Conservation (phyloP, 53 echinoderm and acorn worm species). For the Crossaster papposus region DNA sequence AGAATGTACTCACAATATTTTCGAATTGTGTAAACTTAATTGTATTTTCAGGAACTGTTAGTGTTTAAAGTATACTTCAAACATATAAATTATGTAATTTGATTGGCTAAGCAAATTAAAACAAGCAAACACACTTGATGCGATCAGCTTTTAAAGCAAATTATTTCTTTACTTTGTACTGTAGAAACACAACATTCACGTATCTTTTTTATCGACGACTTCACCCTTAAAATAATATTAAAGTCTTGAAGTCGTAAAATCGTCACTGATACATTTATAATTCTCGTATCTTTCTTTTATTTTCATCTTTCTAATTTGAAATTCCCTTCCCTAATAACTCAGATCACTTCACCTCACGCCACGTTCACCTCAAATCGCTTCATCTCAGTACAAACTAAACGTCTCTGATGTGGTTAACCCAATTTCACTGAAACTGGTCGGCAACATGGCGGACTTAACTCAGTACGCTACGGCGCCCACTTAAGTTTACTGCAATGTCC, state of each 20-base stretch:
- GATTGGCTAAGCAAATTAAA: no score
- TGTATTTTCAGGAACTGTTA: not conserved
- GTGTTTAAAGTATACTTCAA: no score
- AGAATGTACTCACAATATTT: not conserved
- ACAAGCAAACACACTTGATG: no score
- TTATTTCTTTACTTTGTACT: no score
- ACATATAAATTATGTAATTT: no score
- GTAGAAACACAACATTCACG: no score
- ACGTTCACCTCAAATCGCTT: not conserved
- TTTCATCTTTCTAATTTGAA: not conserved
- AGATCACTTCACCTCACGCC: not conserved
- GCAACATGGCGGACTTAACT: not conserved
- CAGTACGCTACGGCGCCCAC: not conserved
- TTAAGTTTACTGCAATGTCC: not conserved
- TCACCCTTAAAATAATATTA: no score
- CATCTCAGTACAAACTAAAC: not conserved
- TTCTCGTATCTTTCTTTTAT: not conserved
- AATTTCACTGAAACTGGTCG: not conserved
- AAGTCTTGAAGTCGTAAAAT: no score
- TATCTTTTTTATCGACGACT: no score
- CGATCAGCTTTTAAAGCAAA: no score
- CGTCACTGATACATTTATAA: not conserved
- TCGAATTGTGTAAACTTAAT: not conserved
- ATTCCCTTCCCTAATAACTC: not conserved
- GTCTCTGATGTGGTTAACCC: not conserved